A percentile compares a stretch with the other conserved stretches of the same genome.
phyloP scores from a whole-genome alignment of 64 coral and sea anemone genomes.

The Porites australiensis region DNA sequence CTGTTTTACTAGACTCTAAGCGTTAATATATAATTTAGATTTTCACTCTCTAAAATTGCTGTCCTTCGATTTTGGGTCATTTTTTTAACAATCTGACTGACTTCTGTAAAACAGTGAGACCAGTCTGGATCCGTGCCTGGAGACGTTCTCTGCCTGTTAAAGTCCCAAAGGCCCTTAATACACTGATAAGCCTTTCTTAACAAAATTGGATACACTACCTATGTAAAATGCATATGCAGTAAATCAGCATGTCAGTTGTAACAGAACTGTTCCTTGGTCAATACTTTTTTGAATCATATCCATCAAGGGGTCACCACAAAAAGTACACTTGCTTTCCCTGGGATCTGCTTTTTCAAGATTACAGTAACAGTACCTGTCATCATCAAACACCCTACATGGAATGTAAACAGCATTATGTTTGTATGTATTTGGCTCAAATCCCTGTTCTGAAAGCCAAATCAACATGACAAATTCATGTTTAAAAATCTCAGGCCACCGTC shows the following conservation, averaged over 20 bases:
- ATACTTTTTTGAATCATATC: conserved; percentile 26
- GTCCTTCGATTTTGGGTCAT: no score
- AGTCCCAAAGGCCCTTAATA: no score
- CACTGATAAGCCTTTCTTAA: no score
- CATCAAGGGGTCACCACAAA: conserved; percentile 36
- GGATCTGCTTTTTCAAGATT: conserved; percentile 32
- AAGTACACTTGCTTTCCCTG: conserved; percentile 17
- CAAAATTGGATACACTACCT: not conserved
- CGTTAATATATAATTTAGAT: not conserved
- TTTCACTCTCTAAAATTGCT: not conserved
- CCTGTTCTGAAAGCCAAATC: conserved; percentile 87
- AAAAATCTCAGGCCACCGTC: conserved; percentile 77
- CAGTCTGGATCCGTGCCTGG: no score
- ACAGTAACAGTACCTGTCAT: conserved; percentile 22
- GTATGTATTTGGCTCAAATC: conserved; percentile 69
- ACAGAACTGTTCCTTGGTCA: conserved; percentile 10
- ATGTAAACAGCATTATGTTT: conserved; percentile 60
- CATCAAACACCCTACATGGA: conserved; percentile 36
- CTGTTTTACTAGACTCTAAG: not conserved
- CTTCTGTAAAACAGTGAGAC: no score
- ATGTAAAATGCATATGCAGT: not conserved
- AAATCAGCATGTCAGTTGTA: not conserved
- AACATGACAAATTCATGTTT: conserved; percentile 92
- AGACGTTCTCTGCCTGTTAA: no score
- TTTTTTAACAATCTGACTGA: no score